Base-by-base conservation (phyloP, 2,888 invertebrate genomes). In the Cantharis rufa region DNA sequence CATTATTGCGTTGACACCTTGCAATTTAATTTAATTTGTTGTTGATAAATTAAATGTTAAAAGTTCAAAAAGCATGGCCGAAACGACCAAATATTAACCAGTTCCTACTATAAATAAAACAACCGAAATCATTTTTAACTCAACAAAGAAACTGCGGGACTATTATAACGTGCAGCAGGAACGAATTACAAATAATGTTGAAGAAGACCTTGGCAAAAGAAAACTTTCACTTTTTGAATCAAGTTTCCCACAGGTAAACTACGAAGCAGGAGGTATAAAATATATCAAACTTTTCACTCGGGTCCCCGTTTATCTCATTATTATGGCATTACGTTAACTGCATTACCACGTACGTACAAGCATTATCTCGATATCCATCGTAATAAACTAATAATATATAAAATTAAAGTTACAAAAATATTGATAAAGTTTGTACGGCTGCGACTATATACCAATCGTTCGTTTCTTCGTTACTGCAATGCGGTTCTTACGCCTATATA, bases 171-270 rank as follows among this genome's bases (percentile, higher is more conserved):
- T 75, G 71, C 63, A 76, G 70, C 61, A 77, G 66, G 69, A 77
- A 71, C 62, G 71, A 72, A 77, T 77, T 77, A 71, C 68, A 63
- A 69, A 24, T 9, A 24, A 70, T 75, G 78, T 66, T 66, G 64
- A 69, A 70, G 72, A 72, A 70, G 72, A 72, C 78, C 78, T 78
- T 78, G 78, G 70, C 72, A 75, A 75, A 75, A 28, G 5, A 48
- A 71, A 61, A 62, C 78, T 78, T 78, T 78, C 78, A 75, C 78
- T 78, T 78, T 72, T 70, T 71, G 78, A 72, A 75, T 75, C 78
- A 70, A 75, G 70, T 72, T 68, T 78, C 75, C 72, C 72, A 75
- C 70, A 75, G 74, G 70, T 70, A 69, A 76, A 28, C 70, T 21
- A 66, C 21, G 64, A n/a, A 66, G 24, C 64, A 66, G n/a, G n/a